Percentiles rank a stretch among this genome's conserved stretches.
Evolutionary conservation across 2,888 invertebrate genomes (phyloP).

Genomic region (Augiades crinisus): DNA sequence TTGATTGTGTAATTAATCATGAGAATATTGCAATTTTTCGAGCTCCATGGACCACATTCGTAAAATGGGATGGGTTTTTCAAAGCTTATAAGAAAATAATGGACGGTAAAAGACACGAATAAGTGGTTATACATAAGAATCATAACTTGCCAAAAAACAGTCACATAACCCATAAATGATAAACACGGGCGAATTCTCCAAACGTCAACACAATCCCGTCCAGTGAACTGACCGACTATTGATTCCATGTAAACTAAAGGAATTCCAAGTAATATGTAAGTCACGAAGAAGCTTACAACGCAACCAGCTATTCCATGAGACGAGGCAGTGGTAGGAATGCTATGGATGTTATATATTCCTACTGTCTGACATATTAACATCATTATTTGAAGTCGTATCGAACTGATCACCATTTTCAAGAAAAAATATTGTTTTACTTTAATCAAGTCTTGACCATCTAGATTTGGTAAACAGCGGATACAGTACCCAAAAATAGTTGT

Average conservation of each 20-base stretch:
- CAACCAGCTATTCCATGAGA: constrained; percentile 48
- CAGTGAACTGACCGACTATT: constrained; percentile 63
- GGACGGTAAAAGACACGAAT: constrained; percentile 49
- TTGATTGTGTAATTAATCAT: constrained; percentile 54
- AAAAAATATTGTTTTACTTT: not conserved
- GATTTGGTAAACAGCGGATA: no score
- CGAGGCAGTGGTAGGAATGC: constrained; percentile 45
- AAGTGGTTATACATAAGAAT: constrained; percentile 48
- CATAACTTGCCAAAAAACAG: constrained; percentile 51
- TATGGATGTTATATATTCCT: constrained; percentile 43
- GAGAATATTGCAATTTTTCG: constrained; percentile 48
- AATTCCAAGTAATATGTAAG: constrained; percentile 52
- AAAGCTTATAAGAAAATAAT: constrained; percentile 66
- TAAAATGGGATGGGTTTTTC: constrained; percentile 61
- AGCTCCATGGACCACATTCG: constrained; percentile 55
- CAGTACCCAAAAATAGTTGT: no score
- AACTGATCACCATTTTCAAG: not conserved
- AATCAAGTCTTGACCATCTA: not conserved
- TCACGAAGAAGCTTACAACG: constrained; percentile 39
- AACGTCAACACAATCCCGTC: constrained; percentile 57
- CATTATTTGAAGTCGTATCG: constrained; percentile 40
- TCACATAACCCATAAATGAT: constrained; percentile 58
- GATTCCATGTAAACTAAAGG: constrained; percentile 67
- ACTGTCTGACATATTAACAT: constrained; percentile 49
- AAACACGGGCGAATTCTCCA: constrained; percentile 59